These are phyloP conservation scores for Stigmatopora nigra DNA, from an alignment of 2,113 vertebrate species.

Conservation along the genomic window DNA sequence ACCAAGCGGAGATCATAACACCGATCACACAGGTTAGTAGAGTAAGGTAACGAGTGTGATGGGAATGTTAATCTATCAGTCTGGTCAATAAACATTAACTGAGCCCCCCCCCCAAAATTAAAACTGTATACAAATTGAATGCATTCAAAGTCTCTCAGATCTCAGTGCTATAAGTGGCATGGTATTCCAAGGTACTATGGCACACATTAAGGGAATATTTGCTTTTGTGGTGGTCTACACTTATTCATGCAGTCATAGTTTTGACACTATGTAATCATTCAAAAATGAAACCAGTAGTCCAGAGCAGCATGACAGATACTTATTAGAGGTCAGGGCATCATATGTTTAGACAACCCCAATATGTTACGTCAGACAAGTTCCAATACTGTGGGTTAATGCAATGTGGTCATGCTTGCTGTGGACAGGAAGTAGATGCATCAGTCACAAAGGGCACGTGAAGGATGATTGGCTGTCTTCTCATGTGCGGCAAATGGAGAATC, in stretches of 20 bases:
- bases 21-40: neutral
- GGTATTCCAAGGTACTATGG: too few species aligned
- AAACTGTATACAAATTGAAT: neutral
- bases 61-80: neutral
- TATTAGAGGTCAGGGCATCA: conserved; percentile 55
- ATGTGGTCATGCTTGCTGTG: conserved; percentile 52
- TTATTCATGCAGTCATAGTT: too few species aligned
- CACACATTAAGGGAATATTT: too few species aligned
- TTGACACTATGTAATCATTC: conserved; percentile 41
- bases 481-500: conserved; percentile 49
- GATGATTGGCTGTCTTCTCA: conserved; percentile 53
- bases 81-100: neutral
- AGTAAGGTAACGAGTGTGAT: neutral
- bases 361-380: conserved; percentile 54
- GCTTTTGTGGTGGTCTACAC: too few species aligned
- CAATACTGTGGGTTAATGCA: conserved; percentile 43
- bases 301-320: conserved; percentile 56
- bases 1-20: neutral
- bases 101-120: too few species aligned
- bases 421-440: conserved; percentile 50
- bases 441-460: conserved; percentile 57
- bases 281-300: conserved; percentile 27
- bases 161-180: too few species aligned
- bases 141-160: neutral
- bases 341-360: conserved; percentile 59